Conservation (phyloP, 2,113 vertebrate species). For the Hyperopisus bebe region DNA sequence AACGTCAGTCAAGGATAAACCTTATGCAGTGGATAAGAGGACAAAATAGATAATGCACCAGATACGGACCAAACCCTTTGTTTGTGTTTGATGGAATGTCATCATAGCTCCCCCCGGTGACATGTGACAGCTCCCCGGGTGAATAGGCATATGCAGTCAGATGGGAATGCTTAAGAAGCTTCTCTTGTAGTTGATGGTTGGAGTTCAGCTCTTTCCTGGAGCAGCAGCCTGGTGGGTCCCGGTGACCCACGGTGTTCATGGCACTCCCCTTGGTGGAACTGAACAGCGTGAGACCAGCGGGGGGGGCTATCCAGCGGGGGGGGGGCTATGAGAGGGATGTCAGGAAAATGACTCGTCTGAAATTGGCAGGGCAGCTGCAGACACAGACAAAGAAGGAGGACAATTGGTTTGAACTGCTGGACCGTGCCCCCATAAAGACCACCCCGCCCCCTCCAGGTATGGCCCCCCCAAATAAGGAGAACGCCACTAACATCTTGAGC, state of each 20-base stretch:
- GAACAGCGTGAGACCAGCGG: not conserved
- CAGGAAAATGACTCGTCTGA: not conserved
- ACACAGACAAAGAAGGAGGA: constrained; percentile 11
- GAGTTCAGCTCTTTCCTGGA: not conserved
- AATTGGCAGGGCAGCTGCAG: not conserved
- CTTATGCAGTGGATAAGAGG: not conserved
- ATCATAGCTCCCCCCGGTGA: not conserved
- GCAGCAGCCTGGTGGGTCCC: not conserved
- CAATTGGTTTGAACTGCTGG: constrained; percentile 19
- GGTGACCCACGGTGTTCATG: not conserved
- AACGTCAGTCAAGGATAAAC: not conserved
- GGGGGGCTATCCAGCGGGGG: not conserved
- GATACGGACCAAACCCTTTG: not conserved
- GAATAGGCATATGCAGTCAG: not conserved
- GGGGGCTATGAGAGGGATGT: not conserved
- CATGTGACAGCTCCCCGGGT: not conserved
- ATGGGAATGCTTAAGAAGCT: not conserved
- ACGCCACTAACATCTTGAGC: not conserved
- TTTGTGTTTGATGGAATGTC: not conserved
- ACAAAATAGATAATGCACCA: not conserved
- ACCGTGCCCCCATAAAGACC: not conserved
- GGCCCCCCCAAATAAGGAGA: not conserved
- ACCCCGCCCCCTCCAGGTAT: constrained; percentile 6
- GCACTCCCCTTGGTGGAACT: not conserved
- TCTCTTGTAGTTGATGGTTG: not conserved